phyloP scores from a whole-genome alignment of 2,113 vertebrate species.

The Bubalus kerabau region DNA sequence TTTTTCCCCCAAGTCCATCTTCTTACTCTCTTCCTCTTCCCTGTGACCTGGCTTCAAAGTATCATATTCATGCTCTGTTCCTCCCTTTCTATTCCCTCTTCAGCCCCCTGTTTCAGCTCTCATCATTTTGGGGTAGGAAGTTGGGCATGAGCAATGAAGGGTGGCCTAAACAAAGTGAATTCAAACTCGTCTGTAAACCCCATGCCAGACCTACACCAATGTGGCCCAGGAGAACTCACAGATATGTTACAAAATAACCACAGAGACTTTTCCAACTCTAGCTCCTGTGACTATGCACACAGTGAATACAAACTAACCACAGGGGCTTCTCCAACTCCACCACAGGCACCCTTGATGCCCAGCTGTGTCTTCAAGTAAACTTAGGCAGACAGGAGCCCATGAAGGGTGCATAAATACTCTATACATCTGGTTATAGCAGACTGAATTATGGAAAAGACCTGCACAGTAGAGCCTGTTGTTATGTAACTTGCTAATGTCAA shows the following conservation, averaged over 20 bases:
- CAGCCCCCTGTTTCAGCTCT: not conserved
- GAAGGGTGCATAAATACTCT: not conserved
- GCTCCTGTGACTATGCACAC: not conserved
- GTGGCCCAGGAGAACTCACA: not conserved
- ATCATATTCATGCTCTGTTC: not conserved
- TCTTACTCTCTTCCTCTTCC: not conserved
- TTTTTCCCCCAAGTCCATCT: not conserved
- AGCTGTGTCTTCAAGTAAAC: not conserved
- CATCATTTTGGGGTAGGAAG: not conserved
- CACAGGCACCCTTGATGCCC: not conserved
- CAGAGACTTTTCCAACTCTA: not conserved
- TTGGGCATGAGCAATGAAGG: not conserved
- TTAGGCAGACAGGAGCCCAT: not conserved
- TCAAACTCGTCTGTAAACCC: not conserved
- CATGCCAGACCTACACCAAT: not conserved
- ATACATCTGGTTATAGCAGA: not conserved
- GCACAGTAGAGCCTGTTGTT: not conserved
- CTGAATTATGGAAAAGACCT: not conserved
- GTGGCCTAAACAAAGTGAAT: not conserved
- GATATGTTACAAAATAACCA: not conserved
- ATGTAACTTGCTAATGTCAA: not conserved
- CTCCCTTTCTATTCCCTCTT: not conserved
- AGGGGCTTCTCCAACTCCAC: not conserved
- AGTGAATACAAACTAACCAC: not conserved
- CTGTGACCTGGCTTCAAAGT: not conserved